Evolutionary conservation across 2,888 invertebrate species (phyloP).

Genomic region (Nephrotoma flavescens): DNA sequence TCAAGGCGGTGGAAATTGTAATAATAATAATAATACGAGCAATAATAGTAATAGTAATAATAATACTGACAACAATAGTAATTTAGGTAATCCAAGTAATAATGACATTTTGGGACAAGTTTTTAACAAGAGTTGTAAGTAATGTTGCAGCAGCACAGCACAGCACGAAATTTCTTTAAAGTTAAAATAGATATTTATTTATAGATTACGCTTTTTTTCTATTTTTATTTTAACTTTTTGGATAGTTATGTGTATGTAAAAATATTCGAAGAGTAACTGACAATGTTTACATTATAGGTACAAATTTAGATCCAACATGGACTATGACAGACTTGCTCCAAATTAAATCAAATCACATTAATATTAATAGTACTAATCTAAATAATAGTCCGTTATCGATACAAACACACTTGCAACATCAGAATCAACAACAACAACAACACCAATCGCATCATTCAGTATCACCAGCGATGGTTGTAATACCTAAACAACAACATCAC

Average conservation of each 20-base stretch:
- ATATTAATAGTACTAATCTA: not conserved
- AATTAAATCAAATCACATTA: conserved; percentile 9
- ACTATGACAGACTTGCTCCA: conserved; percentile 18
- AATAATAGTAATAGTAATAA: conserved; percentile 12
- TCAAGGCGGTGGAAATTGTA: conserved; percentile 3
- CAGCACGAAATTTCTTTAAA: not conserved
- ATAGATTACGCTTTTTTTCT: not conserved
- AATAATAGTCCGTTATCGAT: conserved; percentile 12
- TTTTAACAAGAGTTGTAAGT: conserved; percentile 32
- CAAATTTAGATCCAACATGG: conserved; percentile 27
- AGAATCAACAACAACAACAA: conserved; percentile 19
- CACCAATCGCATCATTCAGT: conserved; percentile 2
- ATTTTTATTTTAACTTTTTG: not conserved
- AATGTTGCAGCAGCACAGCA: not conserved
- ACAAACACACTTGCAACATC: conserved; percentile 14
- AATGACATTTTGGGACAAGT: conserved; percentile 29
- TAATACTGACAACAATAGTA: conserved; percentile 16
- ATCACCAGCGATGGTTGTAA: not conserved
- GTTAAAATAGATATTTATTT: not conserved
- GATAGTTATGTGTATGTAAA: not conserved
- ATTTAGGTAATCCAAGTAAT: conserved; percentile 22
- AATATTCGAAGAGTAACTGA: not conserved
- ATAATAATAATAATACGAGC: not conserved
- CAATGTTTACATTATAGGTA: conserved; percentile 17
- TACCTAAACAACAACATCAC: not conserved